Base-by-base conservation (phyloP, 2,888 invertebrate species). In the Amphipoea oculea region DNA sequence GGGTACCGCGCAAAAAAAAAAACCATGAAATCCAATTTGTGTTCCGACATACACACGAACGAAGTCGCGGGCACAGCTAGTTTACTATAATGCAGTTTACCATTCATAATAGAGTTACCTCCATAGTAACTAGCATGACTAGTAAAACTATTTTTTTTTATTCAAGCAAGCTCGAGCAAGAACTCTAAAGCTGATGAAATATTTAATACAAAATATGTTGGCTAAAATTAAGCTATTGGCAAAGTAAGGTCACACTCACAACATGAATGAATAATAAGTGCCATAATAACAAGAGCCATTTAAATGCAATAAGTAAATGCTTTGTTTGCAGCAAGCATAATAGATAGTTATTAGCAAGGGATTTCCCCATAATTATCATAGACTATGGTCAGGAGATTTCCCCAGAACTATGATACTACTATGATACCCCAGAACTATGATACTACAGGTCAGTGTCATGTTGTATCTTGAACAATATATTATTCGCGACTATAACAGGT, bases 191-290 rank as follows among this genome's bases (percentile, higher is more conserved):
- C n/a, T 45, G 51, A n/a, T 82, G 40, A 73, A 51, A 78, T 73
- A 73, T 36, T 23, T n/a, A 42, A 29, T 29, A 36, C 23, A 60
- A 17, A 40, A 57, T 57, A 57, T 60, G 17, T 23, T 60, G 9
- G 12, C 12, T 66, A 66, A 14, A 54, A 54, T 65, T 54, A 36
- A 42, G 4, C 7, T 70, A 40, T 42, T 51, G 23, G 23, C 29
- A 29, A 17, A 78, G 11, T n/a, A 81, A 74, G 36, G n/a, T 57
- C 76, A 48, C 29, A n/a, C 20, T 57, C 76, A 48, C 29, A n/a
- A 36, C 51, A 76, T 7, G 3, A 67, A 65, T 76, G 2, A 29
- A 36, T 23, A 42, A 40, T 60, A 65, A 40, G 6, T 68, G 54
- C 5, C 20, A n/a, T 54, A 78, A 45, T 11, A 45, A 45, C 45